Conservation (phyloP, 2,113 vertebrate species). For the Ancistrus triradiatus region DNA sequence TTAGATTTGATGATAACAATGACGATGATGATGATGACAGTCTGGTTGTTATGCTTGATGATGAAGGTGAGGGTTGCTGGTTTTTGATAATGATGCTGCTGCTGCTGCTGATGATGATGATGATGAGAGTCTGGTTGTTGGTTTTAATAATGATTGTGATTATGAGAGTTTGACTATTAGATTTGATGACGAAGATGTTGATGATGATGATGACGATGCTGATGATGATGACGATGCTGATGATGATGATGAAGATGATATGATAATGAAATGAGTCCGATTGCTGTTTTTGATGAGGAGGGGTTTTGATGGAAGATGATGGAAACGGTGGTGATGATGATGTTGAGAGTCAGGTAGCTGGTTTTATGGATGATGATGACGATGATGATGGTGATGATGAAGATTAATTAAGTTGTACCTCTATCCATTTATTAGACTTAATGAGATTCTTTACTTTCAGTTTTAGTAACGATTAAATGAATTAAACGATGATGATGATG, state of each 20-base stretch:
- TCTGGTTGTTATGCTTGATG: too few species aligned
- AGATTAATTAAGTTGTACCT: neutral
- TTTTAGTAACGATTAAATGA: neutral
- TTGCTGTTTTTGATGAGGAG: too few species aligned
- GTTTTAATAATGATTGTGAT: too few species aligned
- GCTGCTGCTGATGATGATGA: neutral
- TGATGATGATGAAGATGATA: neutral
- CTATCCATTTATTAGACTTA: neutral
- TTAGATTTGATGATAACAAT: too few species aligned
- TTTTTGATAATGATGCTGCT: too few species aligned
- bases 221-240: neutral
- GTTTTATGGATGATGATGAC: neutral
- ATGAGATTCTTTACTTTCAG: neutral
- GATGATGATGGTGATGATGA: neutral
- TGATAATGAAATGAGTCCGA: too few species aligned
- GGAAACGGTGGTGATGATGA: neutral
- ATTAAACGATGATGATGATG: neutral
- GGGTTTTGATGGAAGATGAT: too few species aligned
- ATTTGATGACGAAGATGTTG: too few species aligned
- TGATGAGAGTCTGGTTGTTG: too few species aligned
- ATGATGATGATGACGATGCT: too few species aligned
- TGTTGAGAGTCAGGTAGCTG: neutral
- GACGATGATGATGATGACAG: too few species aligned
- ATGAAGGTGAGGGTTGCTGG: neutral
- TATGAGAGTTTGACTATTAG: too few species aligned